A percentile compares a stretch with the other conserved stretches of the same genome.
Conservation (phyloP, 1,140 invertebrate species). For the Chrysomallon squamiferum region DNA sequence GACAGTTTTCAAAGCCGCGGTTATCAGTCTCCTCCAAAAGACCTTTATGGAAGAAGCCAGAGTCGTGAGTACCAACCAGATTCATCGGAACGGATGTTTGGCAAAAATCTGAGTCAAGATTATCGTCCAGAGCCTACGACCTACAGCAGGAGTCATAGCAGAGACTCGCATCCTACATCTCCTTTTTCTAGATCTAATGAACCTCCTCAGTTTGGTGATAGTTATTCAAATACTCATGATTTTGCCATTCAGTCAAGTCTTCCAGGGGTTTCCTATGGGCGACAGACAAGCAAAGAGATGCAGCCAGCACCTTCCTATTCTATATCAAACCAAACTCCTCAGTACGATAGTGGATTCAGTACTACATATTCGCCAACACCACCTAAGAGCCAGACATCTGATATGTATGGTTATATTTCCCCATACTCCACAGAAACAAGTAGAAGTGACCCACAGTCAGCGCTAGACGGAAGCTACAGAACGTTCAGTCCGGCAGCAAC, state of each 20-base stretch:
- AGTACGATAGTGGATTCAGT: constrained; percentile 2
- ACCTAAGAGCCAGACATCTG: background rate
- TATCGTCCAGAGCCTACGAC: background rate
- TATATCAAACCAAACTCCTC: constrained; percentile 5
- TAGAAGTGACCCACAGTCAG: background rate
- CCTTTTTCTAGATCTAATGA: background rate
- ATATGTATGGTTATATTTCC: background rate
- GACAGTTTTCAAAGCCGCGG: background rate
- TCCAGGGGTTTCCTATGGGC: no score
- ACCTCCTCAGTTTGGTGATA: background rate
- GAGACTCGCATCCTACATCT: background rate
- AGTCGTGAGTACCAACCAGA: constrained; percentile 4
- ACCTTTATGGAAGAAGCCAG: background rate
- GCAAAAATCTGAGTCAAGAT: background rate
- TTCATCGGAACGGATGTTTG: background rate
- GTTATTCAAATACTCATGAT: background rate
- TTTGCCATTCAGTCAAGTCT: no score
- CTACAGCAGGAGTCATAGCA: background rate
- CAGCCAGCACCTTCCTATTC: background rate
- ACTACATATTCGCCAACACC: constrained; percentile 4
- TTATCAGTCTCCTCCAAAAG: background rate
- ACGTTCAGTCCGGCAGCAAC: background rate
- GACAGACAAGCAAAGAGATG: no score
- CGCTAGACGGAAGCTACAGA: background rate
- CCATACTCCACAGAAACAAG: background rate